phyloP scores from a whole-genome alignment of 37 sponge, comb jelly and placozoan species.

The Trichoplax adhaerens region DNA sequence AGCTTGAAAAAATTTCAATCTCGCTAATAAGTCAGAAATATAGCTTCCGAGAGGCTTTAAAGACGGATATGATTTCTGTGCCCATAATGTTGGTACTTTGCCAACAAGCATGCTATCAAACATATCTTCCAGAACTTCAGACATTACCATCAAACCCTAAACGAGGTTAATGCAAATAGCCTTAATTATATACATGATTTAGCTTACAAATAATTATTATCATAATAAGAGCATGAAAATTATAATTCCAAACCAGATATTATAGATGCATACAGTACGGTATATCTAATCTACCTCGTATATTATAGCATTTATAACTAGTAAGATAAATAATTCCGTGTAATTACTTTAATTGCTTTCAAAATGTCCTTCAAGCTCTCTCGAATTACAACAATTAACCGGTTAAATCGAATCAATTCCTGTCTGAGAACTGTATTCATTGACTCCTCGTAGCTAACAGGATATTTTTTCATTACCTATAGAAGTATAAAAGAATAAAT shows the following conservation, averaged over 20 bases:
- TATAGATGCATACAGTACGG: conserved; percentile 1
- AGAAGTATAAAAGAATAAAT: not conserved
- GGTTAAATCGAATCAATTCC: conserved; percentile 89
- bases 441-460: conserved; percentile 83
- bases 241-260: not conserved
- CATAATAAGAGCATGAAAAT: not conserved
- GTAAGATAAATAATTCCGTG: not conserved
- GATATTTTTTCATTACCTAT: conserved; percentile 63
- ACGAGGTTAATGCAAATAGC: not conserved
- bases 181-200: not conserved
- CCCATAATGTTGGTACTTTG: conserved; percentile 96
- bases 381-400: conserved; percentile 76
- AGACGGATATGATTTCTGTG: conserved; percentile 94
- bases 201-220: not conserved
- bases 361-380: conserved; percentile 63
- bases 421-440: conserved; percentile 98
- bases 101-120: conserved; percentile 87
- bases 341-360: conserved; percentile 82
- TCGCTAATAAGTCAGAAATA: conserved; percentile 78
- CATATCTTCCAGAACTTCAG: conserved; percentile 79
- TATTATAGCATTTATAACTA: not conserved
- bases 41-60: conserved; percentile 96
- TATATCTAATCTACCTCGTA: not conserved
- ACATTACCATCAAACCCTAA: conserved; percentile 94
- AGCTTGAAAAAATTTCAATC: conserved; percentile 86